phyloP scores from a whole-genome alignment of 2,113 vertebrate genomes.

The Poeciliopsis retropinna region DNA sequence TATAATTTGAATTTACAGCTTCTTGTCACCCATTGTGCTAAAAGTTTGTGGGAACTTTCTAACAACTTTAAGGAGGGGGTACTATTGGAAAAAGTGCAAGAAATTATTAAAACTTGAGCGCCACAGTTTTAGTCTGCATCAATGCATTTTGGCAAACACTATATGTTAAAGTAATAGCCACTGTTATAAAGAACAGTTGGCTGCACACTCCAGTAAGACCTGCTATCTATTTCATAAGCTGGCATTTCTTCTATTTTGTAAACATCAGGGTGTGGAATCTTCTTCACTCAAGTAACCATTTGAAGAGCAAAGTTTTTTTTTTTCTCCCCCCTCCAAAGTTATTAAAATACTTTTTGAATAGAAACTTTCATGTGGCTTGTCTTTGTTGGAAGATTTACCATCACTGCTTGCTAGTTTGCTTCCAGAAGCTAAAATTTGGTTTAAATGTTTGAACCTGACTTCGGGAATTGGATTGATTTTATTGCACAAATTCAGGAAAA shows the following conservation, averaged over 20 bases:
- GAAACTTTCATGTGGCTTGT: constrained; percentile 2
- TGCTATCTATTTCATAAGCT: constrained; percentile 25
- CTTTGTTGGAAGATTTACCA: constrained; percentile 9
- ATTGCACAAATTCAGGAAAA: background rate
- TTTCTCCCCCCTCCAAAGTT: background rate
- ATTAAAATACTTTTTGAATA: constrained; percentile 1
- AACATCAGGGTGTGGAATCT: constrained; percentile 36
- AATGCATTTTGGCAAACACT: background rate
- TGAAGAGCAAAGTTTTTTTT: constrained; percentile 31
- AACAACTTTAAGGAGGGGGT: constrained; percentile 43
- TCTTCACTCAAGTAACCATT: constrained; percentile 33
- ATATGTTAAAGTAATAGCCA: constrained; percentile 6
- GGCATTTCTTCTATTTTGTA: constrained; percentile 41
- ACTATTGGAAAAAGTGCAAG: constrained; percentile 45
- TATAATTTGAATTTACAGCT: constrained; percentile 74
- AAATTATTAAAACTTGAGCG: constrained; percentile 13
- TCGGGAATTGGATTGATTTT: too few relatives aligned
- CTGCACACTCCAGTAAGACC: constrained; percentile 35
- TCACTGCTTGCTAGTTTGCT: background rate
- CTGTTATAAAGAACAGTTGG: constrained; percentile 10
- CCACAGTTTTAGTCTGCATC: constrained; percentile 10
- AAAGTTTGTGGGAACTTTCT: constrained; percentile 59
- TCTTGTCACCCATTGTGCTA: constrained; percentile 43
- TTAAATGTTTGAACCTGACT: background rate
- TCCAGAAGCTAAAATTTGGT: constrained; percentile 1